Evolutionary conservation across 2,797 vertebrate genomes (phyloP), one percentile per base, ranked within the genome.

Genomic region (Salarias fasciatus): DNA sequence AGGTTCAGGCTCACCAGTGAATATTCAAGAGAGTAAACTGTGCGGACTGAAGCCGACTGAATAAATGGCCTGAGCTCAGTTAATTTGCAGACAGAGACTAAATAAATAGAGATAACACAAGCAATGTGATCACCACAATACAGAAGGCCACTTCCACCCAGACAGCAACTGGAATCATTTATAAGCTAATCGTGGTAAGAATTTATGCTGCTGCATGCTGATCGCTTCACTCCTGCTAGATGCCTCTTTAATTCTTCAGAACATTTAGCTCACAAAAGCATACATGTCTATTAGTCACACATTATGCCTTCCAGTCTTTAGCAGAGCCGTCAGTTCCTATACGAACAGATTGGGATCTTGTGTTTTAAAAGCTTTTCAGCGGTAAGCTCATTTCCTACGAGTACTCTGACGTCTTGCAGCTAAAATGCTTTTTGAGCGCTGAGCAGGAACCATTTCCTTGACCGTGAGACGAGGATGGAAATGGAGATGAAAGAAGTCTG

Each of bases 101-200:
- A 52, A 76, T 41, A 69, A 59, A 72, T 28, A 60, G 30, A 47
- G 64, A 44, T 12, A 13, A 5, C 9, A 35, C 35, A 6, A 35
- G 8, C 37, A 54, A 55, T 43, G 41, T 61, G 44, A 57, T 73
- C n/a, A 15, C 18, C 60, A 66, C 10, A 56, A 2, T 0, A 13
- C 50, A 45, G 44, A 61, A 12, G 29, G 47, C 46, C 43, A 38
- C 35, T 38, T 38, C 36, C 8, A 38, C 60, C 47, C 15, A 59
- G 18, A 38, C 18, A 49, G 30, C 14, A 56, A 66, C 49, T 31
- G 42, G 31, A 36, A 48, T 62, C 40, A 61, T 56, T 62, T 51
- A 33, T 28, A 56, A 53, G 13, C 11, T 14, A 8, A 44, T 46
- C 11, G 15, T 8, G 11, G 30, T 31, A 35, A 31, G 11, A 42